Evolutionary conservation across 1,140 invertebrate genomes (phyloP).

Genomic region (Myzus persicae): DNA sequence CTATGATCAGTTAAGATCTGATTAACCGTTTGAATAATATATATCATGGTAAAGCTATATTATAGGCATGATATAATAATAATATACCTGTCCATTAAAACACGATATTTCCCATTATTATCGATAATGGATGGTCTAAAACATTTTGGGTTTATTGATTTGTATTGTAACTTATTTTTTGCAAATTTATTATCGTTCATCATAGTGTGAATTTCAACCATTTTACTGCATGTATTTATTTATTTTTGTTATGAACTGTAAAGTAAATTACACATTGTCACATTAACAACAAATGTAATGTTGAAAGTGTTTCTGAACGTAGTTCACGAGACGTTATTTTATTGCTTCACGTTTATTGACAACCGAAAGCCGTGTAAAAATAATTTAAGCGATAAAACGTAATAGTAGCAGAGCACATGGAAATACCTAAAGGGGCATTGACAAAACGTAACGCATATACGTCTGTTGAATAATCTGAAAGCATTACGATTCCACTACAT

Average conservation of each 20-base stretch:
- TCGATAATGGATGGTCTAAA: neutral
- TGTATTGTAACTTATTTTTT: neutral
- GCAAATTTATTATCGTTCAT: neutral
- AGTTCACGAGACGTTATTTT: constrained; percentile 2
- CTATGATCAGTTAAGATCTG: neutral
- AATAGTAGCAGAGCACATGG: neutral
- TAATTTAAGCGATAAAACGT: neutral
- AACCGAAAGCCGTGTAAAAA: neutral
- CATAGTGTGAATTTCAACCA: neutral
- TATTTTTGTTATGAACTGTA: neutral
- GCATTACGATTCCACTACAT: neutral
- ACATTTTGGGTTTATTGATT: neutral
- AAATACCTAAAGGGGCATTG: neutral
- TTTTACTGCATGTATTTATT: neutral
- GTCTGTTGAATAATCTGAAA: neutral
- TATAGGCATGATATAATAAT: neutral
- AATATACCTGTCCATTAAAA: neutral
- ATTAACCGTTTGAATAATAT: neutral
- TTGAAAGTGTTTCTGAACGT: neutral
- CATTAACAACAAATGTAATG: neutral
- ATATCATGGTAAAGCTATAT: neutral
- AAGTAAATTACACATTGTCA: neutral
- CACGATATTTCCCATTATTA: neutral
- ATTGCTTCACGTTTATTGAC: neutral
- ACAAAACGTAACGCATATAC: neutral